phyloP scores from a whole-genome alignment of 2,113 vertebrate genomes.

The Hyperopisus bebe region DNA sequence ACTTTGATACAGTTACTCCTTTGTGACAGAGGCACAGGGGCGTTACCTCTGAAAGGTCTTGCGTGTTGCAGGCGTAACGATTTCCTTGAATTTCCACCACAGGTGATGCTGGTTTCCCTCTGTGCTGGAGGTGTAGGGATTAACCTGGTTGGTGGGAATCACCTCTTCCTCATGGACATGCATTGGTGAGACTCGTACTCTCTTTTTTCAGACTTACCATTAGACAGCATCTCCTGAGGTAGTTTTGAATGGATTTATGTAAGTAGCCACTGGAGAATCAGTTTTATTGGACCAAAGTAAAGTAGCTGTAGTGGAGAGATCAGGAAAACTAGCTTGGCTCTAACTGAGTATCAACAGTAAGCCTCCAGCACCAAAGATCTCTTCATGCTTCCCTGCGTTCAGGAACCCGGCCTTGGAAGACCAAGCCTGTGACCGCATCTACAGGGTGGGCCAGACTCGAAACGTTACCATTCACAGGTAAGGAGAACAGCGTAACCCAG shows the following conservation, averaged over 20 bases:
- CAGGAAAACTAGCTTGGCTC: background rate
- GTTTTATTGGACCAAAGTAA: background rate
- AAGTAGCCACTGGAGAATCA: background rate
- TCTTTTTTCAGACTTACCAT: background rate
- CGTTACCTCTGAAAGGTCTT: background rate
- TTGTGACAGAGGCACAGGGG: background rate
- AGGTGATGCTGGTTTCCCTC: slow-evolving; percentile 92
- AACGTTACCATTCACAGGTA: slow-evolving; percentile 91
- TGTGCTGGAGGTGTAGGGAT: slow-evolving; percentile 88
- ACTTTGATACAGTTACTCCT: background rate
- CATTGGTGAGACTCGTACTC: slow-evolving; percentile 73
- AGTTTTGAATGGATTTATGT: background rate
- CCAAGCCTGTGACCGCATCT: slow-evolving; percentile 92
- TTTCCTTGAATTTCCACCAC: slow-evolving; percentile 9
- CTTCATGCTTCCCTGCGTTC: background rate
- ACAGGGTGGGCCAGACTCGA: slow-evolving; percentile 80
- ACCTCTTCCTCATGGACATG: slow-evolving; percentile 95
- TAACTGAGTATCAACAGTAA: background rate
- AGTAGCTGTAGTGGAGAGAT: background rate
- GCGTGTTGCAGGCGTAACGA: background rate
- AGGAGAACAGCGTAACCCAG: background rate
- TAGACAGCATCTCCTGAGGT: background rate
- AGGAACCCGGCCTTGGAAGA: slow-evolving; percentile 96
- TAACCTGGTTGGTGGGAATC: slow-evolving; percentile 88
- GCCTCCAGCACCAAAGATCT: background rate